Percentiles rank a stretch among this genome's conserved stretches.
Evolutionary conservation across 2,888 invertebrate species (phyloP).

Genomic region (Dryococelus australis): DNA sequence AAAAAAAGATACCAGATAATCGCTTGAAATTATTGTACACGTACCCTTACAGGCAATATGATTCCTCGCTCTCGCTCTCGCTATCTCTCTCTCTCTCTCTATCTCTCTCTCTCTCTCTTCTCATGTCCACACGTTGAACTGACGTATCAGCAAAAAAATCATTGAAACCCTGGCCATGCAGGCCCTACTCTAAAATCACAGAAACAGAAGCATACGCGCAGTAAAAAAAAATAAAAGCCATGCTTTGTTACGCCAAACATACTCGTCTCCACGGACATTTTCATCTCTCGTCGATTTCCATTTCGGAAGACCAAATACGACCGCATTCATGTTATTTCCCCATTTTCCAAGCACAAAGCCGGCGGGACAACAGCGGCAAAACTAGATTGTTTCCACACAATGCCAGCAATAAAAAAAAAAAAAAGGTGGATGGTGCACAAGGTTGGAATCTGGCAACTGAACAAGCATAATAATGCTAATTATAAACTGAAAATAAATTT

Average conservation of each 20-base stretch:
- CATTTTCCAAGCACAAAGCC: background rate
- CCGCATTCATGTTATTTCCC: background rate
- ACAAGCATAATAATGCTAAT: slow-evolving; percentile 9
- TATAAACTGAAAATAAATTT: background rate
- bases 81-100: too few relatives aligned
- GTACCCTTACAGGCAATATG: too few relatives aligned
- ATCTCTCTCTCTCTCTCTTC: too few relatives aligned
- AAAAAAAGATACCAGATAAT: too few relatives aligned
- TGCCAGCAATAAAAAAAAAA: background rate
- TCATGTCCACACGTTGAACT: too few relatives aligned
- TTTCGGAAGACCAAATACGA: slow-evolving; percentile 1
- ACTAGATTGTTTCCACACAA: background rate
- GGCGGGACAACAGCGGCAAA: background rate
- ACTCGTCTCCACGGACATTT: background rate
- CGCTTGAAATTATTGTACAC: too few relatives aligned
- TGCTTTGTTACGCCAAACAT: background rate
- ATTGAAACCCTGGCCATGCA: background rate
- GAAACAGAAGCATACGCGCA: background rate
- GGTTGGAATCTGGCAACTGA: background rate
- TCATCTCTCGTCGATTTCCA: background rate
- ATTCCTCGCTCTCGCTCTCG: too few relatives aligned
- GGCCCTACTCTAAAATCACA: background rate
- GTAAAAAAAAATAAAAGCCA: background rate
- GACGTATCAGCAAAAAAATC: background rate
- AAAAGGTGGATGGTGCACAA: background rate